Evolutionary conservation across 2,113 vertebrate genomes (phyloP).

Genomic region (Noctilio leporinus): DNA sequence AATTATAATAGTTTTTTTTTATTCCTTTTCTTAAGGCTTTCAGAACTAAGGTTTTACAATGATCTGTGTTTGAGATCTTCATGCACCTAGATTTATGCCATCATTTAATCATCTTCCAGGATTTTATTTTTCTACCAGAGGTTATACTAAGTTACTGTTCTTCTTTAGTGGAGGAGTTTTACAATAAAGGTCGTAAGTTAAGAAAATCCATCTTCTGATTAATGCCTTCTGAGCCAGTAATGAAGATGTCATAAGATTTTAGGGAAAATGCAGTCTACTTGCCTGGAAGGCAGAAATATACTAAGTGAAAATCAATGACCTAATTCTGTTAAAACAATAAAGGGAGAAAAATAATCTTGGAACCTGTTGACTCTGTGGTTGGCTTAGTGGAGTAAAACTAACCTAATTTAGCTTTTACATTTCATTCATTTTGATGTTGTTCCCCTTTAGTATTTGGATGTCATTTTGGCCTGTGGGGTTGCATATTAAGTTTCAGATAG

Average conservation of each 20-base stretch:
- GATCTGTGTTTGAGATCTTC: neutral
- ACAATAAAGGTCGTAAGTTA: neutral
- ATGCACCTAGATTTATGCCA: neutral
- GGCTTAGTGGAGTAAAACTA: neutral
- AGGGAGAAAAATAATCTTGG: neutral
- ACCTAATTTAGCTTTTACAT: neutral
- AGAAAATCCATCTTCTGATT: constrained; percentile 40
- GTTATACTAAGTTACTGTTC: constrained; percentile 31
- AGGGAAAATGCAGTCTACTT: constrained; percentile 41
- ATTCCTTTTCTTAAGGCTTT: neutral
- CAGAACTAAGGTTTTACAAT: neutral
- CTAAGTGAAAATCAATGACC: constrained; percentile 33
- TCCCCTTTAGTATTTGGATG: neutral
- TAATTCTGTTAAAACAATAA: constrained; percentile 24
- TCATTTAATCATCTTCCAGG: constrained; percentile 7
- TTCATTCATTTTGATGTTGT: constrained; percentile 1
- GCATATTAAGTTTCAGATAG: neutral
- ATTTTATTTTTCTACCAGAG: constrained; percentile 22
- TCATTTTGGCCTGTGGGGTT: neutral
- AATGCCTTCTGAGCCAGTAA: constrained; percentile 28
- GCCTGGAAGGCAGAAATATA: neutral
- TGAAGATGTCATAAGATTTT: constrained; percentile 19
- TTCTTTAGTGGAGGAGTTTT: constrained; percentile 46
- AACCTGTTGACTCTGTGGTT: neutral
- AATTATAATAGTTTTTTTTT: constrained; percentile 37